Evolutionary conservation across 2,797 vertebrate genomes (phyloP).

Genomic region (Pelodytes ibericus): DNA sequence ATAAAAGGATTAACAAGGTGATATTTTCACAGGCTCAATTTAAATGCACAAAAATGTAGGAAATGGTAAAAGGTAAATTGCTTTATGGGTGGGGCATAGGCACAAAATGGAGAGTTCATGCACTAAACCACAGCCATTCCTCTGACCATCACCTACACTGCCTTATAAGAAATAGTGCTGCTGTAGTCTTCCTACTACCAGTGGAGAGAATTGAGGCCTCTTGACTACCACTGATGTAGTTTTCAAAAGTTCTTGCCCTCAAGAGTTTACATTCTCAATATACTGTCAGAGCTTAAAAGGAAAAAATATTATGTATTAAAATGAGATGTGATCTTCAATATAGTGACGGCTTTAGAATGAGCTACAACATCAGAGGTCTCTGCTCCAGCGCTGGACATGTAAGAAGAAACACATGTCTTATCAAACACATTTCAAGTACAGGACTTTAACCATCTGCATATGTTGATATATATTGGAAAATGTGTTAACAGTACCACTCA

Average conservation of each 20-base stretch:
- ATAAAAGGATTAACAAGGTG: too few relatives aligned
- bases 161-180: too few relatives aligned
- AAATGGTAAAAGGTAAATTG: too few relatives aligned
- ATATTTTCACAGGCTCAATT: too few relatives aligned
- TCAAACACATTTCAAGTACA: slow-evolving; percentile 51
- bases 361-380: slow-evolving; percentile 32
- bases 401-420: slow-evolving; percentile 55
- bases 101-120: too few relatives aligned
- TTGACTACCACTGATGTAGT: not conserved
- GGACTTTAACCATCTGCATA: slow-evolving; percentile 51
- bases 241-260: not conserved
- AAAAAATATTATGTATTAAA: not conserved
- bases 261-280: not conserved
- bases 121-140: too few relatives aligned
- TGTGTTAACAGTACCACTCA: slow-evolving; percentile 53
- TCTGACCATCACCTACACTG: too few relatives aligned
- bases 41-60: too few relatives aligned
- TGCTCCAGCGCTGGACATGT: slow-evolving; percentile 16
- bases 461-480: slow-evolving; percentile 55
- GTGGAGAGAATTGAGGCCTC: not conserved
- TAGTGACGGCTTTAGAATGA: slow-evolving; percentile 39
- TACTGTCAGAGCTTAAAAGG: not conserved
- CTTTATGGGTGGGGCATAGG: too few relatives aligned
- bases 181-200: not conserved
- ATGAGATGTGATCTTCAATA: slow-evolving; percentile 4